Evolutionary conservation across 2,888 invertebrate genomes (phyloP), one percentile per base, ranked within the genome.

Genomic region (Spialia ferax): DNA sequence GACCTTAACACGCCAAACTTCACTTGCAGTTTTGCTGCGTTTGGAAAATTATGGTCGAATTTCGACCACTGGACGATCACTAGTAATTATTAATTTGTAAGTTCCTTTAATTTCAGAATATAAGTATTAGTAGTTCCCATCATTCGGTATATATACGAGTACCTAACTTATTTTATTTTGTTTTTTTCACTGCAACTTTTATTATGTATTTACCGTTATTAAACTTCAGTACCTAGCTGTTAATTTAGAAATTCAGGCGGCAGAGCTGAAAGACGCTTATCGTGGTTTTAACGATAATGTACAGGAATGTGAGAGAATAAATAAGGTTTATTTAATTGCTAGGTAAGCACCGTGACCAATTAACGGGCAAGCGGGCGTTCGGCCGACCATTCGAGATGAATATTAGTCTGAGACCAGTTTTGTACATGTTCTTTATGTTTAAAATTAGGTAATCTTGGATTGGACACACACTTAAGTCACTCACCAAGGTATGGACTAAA

Each of bases 281-380:
- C n/a, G 13, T 38, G 18, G 38, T 59, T 59, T 57, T 52, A 60
- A 66, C 59, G 68, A 68, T 68, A 54, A 59, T 59, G 50, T 66
- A 42, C 29, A 63, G 57, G 68, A 68, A 68, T 68, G 63, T 57
- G 55, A 52, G 45, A 26, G 63, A 48, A 52, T 70, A 66, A 69
- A 66, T 66, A 71, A 69, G 67, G 65, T 70, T 71, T 68, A 69
- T 79, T 81, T 87, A 87, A 87, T 88, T 87, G 86, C 85, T 88
- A 91, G 86, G 91, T 91, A 89, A 88, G 85, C 87, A 90, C 87
- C 93, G 91, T 91, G 91, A 89, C 93, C 91, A 92, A 92, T 92
- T 92, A 91, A 84, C 84, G 86, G 73, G 71, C 80, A 80, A 74
- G 76, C 75, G 50, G 57, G 23, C 54, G 29, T 48, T 48, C 50